Conservation (phyloP, 2,888 invertebrate species). For the Drosophila fungiperda region DNA sequence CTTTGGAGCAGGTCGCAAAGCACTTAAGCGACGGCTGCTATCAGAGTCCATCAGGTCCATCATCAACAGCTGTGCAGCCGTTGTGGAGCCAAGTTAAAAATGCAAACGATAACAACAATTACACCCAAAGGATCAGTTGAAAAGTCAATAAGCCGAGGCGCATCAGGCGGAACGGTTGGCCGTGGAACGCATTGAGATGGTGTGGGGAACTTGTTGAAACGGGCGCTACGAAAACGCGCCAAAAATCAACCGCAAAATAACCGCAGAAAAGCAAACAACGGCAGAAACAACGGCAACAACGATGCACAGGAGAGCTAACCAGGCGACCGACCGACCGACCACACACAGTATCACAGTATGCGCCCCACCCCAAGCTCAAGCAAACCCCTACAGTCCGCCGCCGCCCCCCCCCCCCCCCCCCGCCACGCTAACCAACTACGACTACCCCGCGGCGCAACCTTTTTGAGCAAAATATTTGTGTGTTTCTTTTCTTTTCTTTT, state of each 20-base stretch:
- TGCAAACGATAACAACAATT: slow-evolving; percentile 77
- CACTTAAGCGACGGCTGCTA: slow-evolving; percentile 27
- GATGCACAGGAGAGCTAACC: slow-evolving; percentile 43
- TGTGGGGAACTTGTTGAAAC: slow-evolving; percentile 55
- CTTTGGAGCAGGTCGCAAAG: neutral
- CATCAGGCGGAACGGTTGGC: slow-evolving; percentile 20
- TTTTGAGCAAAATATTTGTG: slow-evolving; percentile 56
- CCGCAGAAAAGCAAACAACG: slow-evolving; percentile 69
- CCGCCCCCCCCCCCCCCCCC: too few species aligned
- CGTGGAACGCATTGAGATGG: slow-evolving; percentile 25
- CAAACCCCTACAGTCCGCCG: neutral
- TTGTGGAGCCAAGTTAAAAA: slow-evolving; percentile 44
- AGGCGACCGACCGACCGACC: slow-evolving; percentile 25
- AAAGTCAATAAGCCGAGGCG: slow-evolving; percentile 79
- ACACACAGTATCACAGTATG: slow-evolving; percentile 15
- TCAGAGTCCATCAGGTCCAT: slow-evolving; percentile 28
- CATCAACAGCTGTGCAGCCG: slow-evolving; percentile 8
- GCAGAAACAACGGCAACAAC: slow-evolving; percentile 42
- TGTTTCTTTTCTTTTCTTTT: slow-evolving; percentile 31
- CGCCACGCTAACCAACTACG: neutral
- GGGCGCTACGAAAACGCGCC: slow-evolving; percentile 55
- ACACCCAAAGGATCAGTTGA: slow-evolving; percentile 83
- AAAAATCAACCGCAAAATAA: slow-evolving; percentile 75
- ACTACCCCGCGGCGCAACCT: slow-evolving; percentile 67
- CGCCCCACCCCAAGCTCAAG: slow-evolving; percentile 10